Base-by-base conservation (phyloP, 1,140 invertebrate species). In the Bombus vancouverensis region DNA sequence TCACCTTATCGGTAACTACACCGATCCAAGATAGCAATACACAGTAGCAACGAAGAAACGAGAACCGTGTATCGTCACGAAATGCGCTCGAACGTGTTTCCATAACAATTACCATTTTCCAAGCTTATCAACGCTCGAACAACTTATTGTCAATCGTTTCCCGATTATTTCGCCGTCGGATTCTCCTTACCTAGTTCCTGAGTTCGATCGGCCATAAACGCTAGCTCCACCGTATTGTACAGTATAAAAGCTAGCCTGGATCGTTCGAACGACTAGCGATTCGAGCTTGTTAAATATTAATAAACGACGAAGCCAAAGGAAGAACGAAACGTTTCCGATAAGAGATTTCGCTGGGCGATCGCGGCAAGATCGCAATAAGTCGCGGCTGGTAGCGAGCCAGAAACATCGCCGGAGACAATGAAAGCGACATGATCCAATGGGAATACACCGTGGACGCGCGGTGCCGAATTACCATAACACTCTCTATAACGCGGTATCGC, bases 381-480 rank as follows among this genome's bases (percentile, higher is more conserved):
- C 79, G 75, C 74, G 42, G 8, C 28, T 3, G 42, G 39, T 32
- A 80, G 75, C 22, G 77, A 70, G 34, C 28, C 82, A 77, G 87
- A 76, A 81, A 87, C 59, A 66, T n/a, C 28, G 62, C 1, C 32
- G 22, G 42, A 75, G 76, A 73, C 82, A 88, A 85, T 73, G 65
- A 85, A 66, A 76, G 66, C 39, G 76, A 32, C n/a, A 75, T 57
- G 88, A 89, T 89, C 77, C 73, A 66, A 18, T 5, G 65, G n/a
- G n/a, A n/a, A 72, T 76, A 72, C 62, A 76, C 34, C 34, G 25
- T 32, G n/a, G 44, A 13, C 81, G 32, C 42, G 59, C 25, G 13
- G 37, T 34, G 81, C 44, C 84, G 73, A 89, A 89, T 89, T 88
- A 87, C 86, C 81, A 83, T 87, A 88, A 81, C 81, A 53, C 71